Evolutionary conservation across 2,888 invertebrate genomes (phyloP), one percentile per base, ranked within the genome.

Genomic region (Drosophila kuntzei): DNA sequence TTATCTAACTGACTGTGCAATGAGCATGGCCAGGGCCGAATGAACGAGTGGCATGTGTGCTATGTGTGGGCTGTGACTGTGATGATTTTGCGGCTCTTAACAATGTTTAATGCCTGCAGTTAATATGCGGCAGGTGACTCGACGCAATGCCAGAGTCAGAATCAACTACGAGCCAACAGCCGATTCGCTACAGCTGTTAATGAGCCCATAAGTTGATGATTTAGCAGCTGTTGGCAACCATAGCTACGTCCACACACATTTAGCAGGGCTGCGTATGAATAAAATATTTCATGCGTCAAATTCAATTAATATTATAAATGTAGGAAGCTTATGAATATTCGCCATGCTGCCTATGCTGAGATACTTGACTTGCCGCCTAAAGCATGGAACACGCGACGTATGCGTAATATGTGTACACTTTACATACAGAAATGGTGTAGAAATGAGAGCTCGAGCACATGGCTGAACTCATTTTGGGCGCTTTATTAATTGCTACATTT

Each of bases 301-400:
- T 89, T 87, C 79, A 87, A 82, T 89, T 86, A 86, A 84, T 82
- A 84, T 78, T 87, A 86, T 86, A 82, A 82, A 89, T 87, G 79
- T 70, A 59, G 61, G 60, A 62, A 66, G 76, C 76, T 80, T 75
- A 82, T 80, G 71, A 78, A 75, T 84, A 76, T 82, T 80, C 79
- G 69, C 34, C 59, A 47, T 54, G 54, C 50, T 50, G 72, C 60
- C 61, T 63, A 37, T 16, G 22, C 61, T 7, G 27, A 63, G 76
- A 63, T 50, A 65, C 76, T 81, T 83, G 81, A 75, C 79, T 83
- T 72, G 59, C 65, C 65, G 53, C 53, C 53, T 22, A 16, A 39
- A 29, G 65, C 59, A 37, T 9, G 44, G 27, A 34, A 14, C 57
- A 80, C 68, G 65, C 60, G 49, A 57, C 73, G 81, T 74, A 78